A percentile compares a stretch with the other conserved stretches of the same genome.
These are phyloP conservation scores for Ispidina picta DNA, from an alignment of 2,797 vertebrate genomes.

Conservation along the genomic window DNA sequence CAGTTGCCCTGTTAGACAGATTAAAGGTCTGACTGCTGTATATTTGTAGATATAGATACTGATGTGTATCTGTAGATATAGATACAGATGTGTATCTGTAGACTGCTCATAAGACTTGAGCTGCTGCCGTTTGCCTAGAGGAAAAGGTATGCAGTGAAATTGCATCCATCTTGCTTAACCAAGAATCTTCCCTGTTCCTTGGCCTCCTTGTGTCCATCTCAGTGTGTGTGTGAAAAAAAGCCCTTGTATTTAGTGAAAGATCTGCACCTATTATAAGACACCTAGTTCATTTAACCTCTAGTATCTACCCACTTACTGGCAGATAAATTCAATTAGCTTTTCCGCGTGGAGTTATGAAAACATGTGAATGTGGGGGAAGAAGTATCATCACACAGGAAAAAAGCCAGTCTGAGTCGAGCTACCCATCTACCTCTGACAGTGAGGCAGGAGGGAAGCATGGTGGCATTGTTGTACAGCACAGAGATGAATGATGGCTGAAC, in stretches of 20 bases:
- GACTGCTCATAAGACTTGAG: neutral
- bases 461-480: neutral
- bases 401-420: neutral
- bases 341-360: neutral
- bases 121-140: neutral
- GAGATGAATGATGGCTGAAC: neutral
- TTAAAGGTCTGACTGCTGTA: neutral
- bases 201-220: neutral
- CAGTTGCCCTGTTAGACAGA: neutral
- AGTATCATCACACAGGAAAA: neutral
- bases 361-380: neutral
- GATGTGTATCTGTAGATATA: too few species aligned
- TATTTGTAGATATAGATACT: too few species aligned
- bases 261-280: neutral
- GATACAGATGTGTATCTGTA: too few species aligned
- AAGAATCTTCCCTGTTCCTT: neutral
- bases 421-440: neutral
- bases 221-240: neutral
- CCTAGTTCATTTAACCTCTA: neutral
- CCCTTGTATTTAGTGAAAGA: neutral
- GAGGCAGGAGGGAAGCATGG: neutral
- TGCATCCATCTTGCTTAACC: neutral
- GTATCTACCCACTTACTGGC: fast-evolving
- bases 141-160: neutral
- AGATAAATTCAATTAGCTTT: neutral